Conservation (phyloP, 2,797 vertebrate genomes). For the Eutrigla gurnardus region DNA sequence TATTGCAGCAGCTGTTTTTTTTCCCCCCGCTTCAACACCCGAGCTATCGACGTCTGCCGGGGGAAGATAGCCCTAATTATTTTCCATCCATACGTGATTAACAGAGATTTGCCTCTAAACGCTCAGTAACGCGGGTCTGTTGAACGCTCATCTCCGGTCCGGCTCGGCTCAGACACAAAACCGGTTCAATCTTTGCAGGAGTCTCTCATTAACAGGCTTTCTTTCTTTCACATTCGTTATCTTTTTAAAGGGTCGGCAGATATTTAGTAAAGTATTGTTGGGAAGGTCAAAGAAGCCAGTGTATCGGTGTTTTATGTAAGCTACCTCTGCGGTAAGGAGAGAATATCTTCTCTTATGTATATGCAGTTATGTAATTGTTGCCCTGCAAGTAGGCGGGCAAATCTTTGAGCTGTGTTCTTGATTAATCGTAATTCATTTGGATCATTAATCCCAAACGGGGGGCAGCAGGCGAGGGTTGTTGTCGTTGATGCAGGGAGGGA, state of each 20-base stretch:
- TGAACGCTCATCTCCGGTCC: conserved; percentile 33
- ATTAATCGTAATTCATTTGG: conserved; percentile 46
- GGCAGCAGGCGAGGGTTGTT: conserved; percentile 22
- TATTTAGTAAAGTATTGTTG: conserved; percentile 3
- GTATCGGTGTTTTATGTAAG: conserved; percentile 33
- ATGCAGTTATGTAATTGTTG: conserved; percentile 6
- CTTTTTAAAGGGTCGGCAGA: conserved; percentile 35
- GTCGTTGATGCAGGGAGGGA: conserved; percentile 21
- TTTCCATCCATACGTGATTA: conserved; percentile 71
- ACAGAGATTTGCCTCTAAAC: conserved; percentile 65
- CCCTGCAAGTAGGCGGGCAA: conserved; percentile 9
- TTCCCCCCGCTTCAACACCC: conserved; percentile 41
- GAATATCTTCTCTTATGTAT: neutral
- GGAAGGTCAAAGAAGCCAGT: conserved; percentile 25
- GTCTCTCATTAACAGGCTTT: neutral
- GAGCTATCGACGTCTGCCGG: conserved; percentile 45
- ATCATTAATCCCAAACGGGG: conserved; percentile 39
- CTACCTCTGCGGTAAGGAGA: neutral
- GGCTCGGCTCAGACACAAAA: conserved; percentile 27
- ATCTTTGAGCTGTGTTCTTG: neutral
- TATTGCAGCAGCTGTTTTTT: conserved; percentile 49
- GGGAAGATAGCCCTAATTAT: conserved; percentile 70
- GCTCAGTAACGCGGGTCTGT: conserved; percentile 33
- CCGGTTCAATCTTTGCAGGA: too few species aligned
- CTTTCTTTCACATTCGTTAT: conserved; percentile 10